Base-by-base conservation (phyloP, 2,888 invertebrate genomes). In the Drosophila neotestacea region DNA sequence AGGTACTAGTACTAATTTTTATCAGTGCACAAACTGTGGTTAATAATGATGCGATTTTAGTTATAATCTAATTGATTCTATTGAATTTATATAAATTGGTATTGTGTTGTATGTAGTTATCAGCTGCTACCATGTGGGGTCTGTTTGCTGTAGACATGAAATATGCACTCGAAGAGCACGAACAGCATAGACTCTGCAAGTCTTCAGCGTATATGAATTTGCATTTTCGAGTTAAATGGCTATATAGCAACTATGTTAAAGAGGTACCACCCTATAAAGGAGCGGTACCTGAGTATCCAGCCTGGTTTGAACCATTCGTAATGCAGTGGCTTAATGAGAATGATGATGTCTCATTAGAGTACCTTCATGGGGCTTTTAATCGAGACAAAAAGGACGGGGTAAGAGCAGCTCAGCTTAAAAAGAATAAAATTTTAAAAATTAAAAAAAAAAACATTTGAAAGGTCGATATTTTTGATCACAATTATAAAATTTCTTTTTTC, bases 311-410 rank as follows among this genome's bases (percentile, higher is more conserved):
- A 92, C 99, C 99, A n/a, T 99, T 99, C 93, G 99, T 99, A 46
- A 99, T 99, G 99, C 99, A 99, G 92, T 99, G 99, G 99, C 94
- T 99, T 42, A 99, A 99, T 91, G 99, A 99, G 93, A 99, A 99
- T 92, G 99, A 99, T 91, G 99, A 99, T 88, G 99, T 99, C 1
- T 99, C 99, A 0, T 94, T 99, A 90, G 99, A 99, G 93, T 99
- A 99, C 93, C 95, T 99, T 78, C 97, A 99, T 92, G 98, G 99
- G 93, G 99, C 99, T 86, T 99, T 99, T 93, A 98, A 97, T 92
- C 95, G 99, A 92, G 99, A 99, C 94, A 97, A 97, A 93, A 96
- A 97, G 93, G 98, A 98, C 92, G 97, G 97, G 93, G 98, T 98
- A 93, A 94, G 79, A 27, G 47, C 4, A 32, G 38, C 10, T 51